Evolutionary conservation across 2,888 invertebrate genomes (phyloP), one percentile per base, ranked within the genome.

Genomic region (Synanthedon andrenaeformis): DNA sequence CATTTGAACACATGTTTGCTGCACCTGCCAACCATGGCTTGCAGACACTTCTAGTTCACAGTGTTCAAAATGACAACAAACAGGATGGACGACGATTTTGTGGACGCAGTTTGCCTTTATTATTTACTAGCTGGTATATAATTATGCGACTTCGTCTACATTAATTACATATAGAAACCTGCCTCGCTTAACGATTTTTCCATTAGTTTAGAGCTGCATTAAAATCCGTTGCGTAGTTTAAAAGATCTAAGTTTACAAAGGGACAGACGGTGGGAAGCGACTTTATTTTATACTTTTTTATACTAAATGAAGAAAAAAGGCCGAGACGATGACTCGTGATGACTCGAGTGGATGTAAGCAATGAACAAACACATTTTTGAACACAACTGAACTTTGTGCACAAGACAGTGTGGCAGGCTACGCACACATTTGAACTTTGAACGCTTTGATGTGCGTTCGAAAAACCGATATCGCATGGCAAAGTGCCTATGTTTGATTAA

Each of bases 401-500:
- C 1, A 42, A 23, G 4, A 23, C 3, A 42, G 42, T 42, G 3
- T 42, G 42, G n/a, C 45, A 45, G 45, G n/a, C 13, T 45, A 45
- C 45, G 45, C 45, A 45, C 12, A 45, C 45, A 12, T 23, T 42
- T 42, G 49, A 49, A 49, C 49, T 49, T 49, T 49, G 49, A 49
- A 49, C 17, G 49, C 49, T 14, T 49, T 49, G 49, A 49, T 49
- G 19, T 49, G 49, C 49, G 19, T 13, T 49, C 6, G 5, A 49
- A 49, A 49, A 42, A 52, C 52, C 42, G 52, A 52, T 14, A 52
- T 41, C 17, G 52, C 12, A 52, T 42, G 42, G 52, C 17, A 52
- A 52, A 42, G 42, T 52, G 52, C 45, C 42, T 45, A 52, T 52
- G 12, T 52, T 41, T 52, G 52, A 42, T 42, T 42, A 52, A 52